These are phyloP conservation scores for Sisyra nigra DNA, from an alignment of 2,888 invertebrate species.

Conservation along the genomic window DNA sequence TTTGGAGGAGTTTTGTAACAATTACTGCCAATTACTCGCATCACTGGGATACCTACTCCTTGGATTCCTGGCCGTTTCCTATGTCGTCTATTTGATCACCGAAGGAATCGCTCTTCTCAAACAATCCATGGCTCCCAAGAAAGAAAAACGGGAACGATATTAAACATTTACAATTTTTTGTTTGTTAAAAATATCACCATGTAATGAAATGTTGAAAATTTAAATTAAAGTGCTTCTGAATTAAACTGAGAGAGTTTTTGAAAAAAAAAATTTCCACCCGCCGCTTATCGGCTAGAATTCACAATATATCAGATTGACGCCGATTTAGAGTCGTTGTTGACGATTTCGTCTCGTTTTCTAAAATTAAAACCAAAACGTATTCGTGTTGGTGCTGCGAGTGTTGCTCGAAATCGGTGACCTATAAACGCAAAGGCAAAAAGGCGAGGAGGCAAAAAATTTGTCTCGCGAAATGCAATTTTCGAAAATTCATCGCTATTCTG, in stretches of 20 bases:
- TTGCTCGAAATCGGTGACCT: too few relatives aligned
- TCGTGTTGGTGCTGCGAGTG: too few relatives aligned
- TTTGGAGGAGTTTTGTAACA: conserved; percentile 4
- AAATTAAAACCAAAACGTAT: too few relatives aligned
- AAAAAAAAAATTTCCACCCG: background rate
- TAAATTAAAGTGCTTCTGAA: background rate
- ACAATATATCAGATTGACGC: too few relatives aligned
- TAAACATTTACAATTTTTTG: background rate
- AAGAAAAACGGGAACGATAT: conserved; percentile 2
- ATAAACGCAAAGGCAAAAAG: too few relatives aligned
- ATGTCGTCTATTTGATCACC: conserved; percentile 3
- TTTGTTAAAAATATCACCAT: background rate
- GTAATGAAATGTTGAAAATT: background rate
- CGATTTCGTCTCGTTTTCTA: too few relatives aligned
- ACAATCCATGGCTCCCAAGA: background rate
- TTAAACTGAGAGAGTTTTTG: background rate
- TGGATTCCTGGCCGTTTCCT: conserved; percentile 3
- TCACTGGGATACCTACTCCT: background rate
- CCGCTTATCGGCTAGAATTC: background rate
- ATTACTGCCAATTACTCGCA: conserved; percentile 6
- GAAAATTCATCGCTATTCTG: too few relatives aligned
- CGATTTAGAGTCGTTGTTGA: too few relatives aligned
- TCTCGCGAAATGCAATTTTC: too few relatives aligned
- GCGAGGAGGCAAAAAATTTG: too few relatives aligned
- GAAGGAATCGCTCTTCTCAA: conserved; percentile 2